Evolutionary conservation across 2,797 vertebrate genomes (phyloP), one percentile per base, ranked within the genome.

Genomic region (Danio tinwini): DNA sequence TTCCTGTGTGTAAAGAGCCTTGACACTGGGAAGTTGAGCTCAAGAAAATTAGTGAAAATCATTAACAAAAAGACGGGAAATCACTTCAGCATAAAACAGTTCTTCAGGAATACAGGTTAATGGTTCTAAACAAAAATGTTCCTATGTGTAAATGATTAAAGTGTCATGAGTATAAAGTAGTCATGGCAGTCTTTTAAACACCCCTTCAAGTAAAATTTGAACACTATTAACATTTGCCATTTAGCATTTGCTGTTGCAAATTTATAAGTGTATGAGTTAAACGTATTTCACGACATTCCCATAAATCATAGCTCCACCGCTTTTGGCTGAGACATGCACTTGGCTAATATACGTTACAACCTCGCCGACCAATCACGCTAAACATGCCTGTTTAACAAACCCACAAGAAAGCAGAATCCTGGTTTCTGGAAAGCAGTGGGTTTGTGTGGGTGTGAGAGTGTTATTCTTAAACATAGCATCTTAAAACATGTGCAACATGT

Each of bases 401-500:
- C n/a, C 76, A 44, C 65, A 70, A n/a, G 56, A 70, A 40, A 50
- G 37, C 29, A 40, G 59, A 10, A 73, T 73, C 59, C 40, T 9
- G 39, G 39, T 80, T 80, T 72, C 50, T 72, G 68, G 49, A 64
- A 73, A 73, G 59, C 56, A 19, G 47, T 17, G 39, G 55, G 58
- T 45, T 56, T 45, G 58, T 72, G 77, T 79, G 77, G 67, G 59
- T 39, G 61, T 44, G 17, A 71, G 55, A 55, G 40, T 56, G 14
- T 73, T 73, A 55, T 64, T 47, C 50, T 58, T 80, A 78, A 78
- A 78, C 68, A 42, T 19, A 44, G 67, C 37, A 42, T 53, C 47
- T 65, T 56, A 73, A 73, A 80, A 45, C 49, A 63, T 65, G 21
- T 64, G 50, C 50, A 63, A 73, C 78, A 63, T 72, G 40, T 80